A percentile compares a stretch with the other conserved stretches of the same genome.
Conservation (phyloP, 2,888 invertebrate species). For the Ceraclea dissimilis region DNA sequence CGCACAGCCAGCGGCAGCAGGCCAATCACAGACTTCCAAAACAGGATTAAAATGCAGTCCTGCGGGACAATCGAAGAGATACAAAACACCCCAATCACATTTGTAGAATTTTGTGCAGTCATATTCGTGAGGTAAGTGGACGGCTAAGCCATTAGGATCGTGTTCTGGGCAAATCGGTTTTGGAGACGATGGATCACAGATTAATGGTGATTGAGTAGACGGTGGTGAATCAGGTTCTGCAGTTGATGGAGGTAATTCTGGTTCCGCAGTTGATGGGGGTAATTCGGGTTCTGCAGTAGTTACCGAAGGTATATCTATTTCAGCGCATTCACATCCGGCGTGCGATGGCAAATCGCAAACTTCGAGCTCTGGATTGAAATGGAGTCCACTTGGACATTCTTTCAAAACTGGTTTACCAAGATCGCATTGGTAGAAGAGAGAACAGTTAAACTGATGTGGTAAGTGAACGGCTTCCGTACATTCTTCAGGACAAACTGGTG, state of each 20-base stretch:
- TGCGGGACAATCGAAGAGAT: conserved; percentile 26
- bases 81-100: conserved; percentile 26
- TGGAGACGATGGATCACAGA: neutral
- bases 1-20: conserved; percentile 25
- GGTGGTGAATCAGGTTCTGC: too few species aligned
- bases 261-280: too few species aligned
- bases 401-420: neutral
- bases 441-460: neutral
- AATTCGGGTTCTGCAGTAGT: too few species aligned
- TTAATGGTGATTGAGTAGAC: too few species aligned
- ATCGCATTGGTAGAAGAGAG: neutral
- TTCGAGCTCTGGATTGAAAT: neutral
- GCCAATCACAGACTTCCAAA: conserved; percentile 27
- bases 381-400: neutral
- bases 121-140: conserved; percentile 15
- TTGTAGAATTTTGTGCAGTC: conserved; percentile 25
- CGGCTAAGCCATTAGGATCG: conserved; percentile 16
- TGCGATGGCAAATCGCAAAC: neutral
- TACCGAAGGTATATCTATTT: too few species aligned
- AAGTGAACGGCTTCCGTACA: neutral
- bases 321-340: neutral
- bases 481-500: neutral
- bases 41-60: conserved; percentile 26
- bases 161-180: conserved; percentile 20
- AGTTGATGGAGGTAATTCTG: too few species aligned